Conservation (phyloP, 2,113 vertebrate species). For the Oceanites oceanicus region DNA sequence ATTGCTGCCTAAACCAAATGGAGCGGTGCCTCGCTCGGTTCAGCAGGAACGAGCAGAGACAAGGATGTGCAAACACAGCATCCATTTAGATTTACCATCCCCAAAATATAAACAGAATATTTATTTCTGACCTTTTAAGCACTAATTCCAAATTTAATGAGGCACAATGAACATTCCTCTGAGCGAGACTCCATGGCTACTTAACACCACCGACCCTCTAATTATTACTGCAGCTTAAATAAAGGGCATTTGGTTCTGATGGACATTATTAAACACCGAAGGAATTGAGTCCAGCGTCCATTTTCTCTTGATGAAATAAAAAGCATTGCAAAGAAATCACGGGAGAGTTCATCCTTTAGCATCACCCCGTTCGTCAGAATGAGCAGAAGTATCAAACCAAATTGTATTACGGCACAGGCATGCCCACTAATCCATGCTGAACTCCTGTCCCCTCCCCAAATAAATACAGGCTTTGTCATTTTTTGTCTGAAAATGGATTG, state of each 20-base stretch:
- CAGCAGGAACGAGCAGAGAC: conserved; percentile 30
- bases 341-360: conserved; percentile 28
- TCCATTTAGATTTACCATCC: conserved; percentile 63
- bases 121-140: conserved; percentile 77
- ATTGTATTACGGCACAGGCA: conserved; percentile 20
- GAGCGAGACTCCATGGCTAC: conserved; percentile 61
- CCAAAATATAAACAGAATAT: conserved; percentile 74
- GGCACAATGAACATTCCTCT: conserved; percentile 70
- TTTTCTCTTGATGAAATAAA: conserved; percentile 68
- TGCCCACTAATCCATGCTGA: conserved; percentile 40
- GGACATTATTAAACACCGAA: conserved; percentile 61
- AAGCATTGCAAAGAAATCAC: conserved; percentile 29
- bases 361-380: conserved; percentile 31
- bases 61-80: conserved; percentile 38
- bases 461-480: conserved; percentile 42
- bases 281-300: conserved; percentile 47
- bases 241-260: conserved; percentile 61
- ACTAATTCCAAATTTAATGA: conserved; percentile 78
- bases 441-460: conserved; percentile 47
- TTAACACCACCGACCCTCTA: conserved; percentile 70
- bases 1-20: conserved; percentile 38
- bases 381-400: conserved; percentile 47
- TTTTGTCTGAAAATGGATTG: conserved; percentile 24
- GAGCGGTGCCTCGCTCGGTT: neutral
- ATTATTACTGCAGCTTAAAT: conserved; percentile 70